Conservation (phyloP, 2,113 vertebrate species). For the Ramphastos sulfuratus region DNA sequence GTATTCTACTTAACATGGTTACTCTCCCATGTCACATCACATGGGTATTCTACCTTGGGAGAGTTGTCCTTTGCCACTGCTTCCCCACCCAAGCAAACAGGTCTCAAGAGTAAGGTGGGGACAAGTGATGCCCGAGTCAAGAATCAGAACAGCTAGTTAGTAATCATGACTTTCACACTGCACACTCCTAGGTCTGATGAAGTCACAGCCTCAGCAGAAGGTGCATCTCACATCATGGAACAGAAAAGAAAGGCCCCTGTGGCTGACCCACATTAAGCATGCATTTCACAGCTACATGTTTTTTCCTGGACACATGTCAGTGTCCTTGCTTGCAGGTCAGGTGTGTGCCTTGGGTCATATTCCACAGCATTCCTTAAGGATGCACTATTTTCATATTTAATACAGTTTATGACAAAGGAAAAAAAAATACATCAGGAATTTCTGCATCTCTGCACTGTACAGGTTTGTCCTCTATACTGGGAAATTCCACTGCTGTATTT, state of each 20-base stretch:
- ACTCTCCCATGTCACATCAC: neutral
- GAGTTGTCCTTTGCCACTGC: neutral
- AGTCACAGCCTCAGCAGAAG: neutral
- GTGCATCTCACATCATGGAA: neutral
- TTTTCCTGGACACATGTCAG: neutral
- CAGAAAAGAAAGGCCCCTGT: neutral
- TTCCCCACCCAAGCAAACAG: neutral
- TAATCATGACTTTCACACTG: neutral
- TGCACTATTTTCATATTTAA: neutral
- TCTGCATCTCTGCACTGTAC: neutral
- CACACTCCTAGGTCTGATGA: neutral
- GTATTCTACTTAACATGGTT: neutral
- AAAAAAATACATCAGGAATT: neutral
- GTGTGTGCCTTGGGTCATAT: neutral
- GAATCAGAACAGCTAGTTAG: neutral
- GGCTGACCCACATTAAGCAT: neutral
- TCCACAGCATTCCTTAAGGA: neutral
- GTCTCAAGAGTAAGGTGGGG: neutral
- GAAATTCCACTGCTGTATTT: neutral
- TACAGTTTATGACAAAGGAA: neutral
- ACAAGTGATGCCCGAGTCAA: neutral
- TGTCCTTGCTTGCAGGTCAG: neutral
- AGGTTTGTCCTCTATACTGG: neutral
- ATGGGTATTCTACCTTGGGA: fast-evolving
- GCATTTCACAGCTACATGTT: fast-evolving